Percentiles rank a stretch among this genome's conserved stretches.
phyloP scores from a whole-genome alignment of 2,113 vertebrate genomes.

The Rutilus rutilus region DNA sequence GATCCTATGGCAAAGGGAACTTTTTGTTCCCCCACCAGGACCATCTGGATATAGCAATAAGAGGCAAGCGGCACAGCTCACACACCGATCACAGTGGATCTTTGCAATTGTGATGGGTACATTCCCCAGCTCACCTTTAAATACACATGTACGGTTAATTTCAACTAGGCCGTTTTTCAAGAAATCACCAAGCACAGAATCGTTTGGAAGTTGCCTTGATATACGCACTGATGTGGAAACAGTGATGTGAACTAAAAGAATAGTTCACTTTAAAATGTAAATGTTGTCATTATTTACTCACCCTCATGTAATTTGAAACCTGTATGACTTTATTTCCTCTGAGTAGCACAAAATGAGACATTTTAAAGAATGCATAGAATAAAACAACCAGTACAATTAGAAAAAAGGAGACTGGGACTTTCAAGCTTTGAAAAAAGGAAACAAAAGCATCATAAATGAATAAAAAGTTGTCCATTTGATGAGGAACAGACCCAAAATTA shows the following conservation, averaged over 20 bases:
- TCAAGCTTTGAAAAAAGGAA: background rate
- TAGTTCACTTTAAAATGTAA: background rate
- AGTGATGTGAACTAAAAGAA: background rate
- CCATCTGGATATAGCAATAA: conserved; percentile 99
- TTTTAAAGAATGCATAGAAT: background rate
- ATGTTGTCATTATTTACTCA: background rate
- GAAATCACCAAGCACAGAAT: background rate
- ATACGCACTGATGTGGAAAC: background rate
- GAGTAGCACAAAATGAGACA: background rate
- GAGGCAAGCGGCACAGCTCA: conserved; percentile 90
- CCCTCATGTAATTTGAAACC: background rate
- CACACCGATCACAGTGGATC: conserved; percentile 88
- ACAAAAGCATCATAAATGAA: background rate
- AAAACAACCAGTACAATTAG: background rate
- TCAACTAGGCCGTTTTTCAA: background rate
- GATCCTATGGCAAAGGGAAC: conserved; percentile 91
- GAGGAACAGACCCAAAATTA: no score
- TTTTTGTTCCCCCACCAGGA: conserved; percentile 90
- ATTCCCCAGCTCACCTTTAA: conserved; percentile 35
- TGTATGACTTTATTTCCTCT: background rate
- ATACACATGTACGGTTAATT: conserved; percentile 37
- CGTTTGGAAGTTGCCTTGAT: background rate
- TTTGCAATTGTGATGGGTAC: conserved; percentile 79
- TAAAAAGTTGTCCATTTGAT: no score
- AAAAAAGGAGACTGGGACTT: background rate